Base-by-base conservation (phyloP, 2,888 invertebrate genomes). In the Philhelius pedissequus region DNA sequence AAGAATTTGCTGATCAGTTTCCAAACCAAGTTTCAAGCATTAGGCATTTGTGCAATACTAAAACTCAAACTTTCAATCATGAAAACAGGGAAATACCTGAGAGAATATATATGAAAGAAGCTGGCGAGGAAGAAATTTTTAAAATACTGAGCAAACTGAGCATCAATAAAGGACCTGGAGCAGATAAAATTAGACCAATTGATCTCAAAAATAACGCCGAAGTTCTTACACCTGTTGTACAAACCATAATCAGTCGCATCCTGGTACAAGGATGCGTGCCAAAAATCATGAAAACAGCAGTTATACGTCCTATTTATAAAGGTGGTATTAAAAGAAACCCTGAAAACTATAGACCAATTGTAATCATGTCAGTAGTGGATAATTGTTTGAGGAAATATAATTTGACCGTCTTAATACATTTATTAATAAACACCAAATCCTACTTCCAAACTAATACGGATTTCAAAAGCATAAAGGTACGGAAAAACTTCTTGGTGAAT, bases 101-200 rank as follows among this genome's bases (percentile, higher is more conserved):
- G 56, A 75, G 32, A 13, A 58, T 75, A 1, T 75, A 45, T n/a
- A 1, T 66, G n/a, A 52, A 50, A 18, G 60, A 76, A 60, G 76
- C 60, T 32, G 60, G 30, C 5, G 52, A 50, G 22, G n/a, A 45
- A 13, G 60, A 68, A 52, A 20, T 43, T 3, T 76, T 40, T 11
- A n/a, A 60, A 38, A 58, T 58, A 15, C 35, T 76, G 30, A 50
- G 50, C 27, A 35, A 50, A 50, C 1, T 68, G 2, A 76, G 22
- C 9, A 20, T 9, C 58, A 45, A 38, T 25, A 68, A 75, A 58
- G 38, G 50, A 30, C 75, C 58, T 60, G 68, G 75, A 30, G 58
- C 66, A 35, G 71, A 71, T 13, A 60, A 60, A 4, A 52, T 73
- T 11, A 52, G 62, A 62, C 62, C 62, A 20, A 38, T 68, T 48